A percentile compares a stretch with the other conserved stretches of the same genome.
Conservation (phyloP, 2,888 invertebrate genomes). For the Carterocephalus palaemon region DNA sequence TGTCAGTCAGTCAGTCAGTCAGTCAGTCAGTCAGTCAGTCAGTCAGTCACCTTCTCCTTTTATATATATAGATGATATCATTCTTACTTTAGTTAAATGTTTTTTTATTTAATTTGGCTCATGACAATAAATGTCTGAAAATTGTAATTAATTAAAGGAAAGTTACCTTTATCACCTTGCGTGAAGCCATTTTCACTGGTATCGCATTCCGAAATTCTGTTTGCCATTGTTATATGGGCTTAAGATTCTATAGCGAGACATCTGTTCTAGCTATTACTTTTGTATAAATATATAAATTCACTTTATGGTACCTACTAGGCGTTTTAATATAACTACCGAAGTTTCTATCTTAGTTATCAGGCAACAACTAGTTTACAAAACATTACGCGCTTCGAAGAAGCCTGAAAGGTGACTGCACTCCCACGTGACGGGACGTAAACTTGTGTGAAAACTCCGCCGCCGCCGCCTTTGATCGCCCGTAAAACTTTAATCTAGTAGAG, state of each 20-base stretch:
- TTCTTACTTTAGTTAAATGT: neutral
- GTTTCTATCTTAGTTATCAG: neutral
- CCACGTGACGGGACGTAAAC: conserved; percentile 48
- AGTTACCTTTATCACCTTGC: conserved; percentile 17
- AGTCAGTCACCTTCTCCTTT: too few species aligned
- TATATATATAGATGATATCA: too few species aligned
- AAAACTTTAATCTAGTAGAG: conserved; percentile 47
- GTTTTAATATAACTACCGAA: neutral
- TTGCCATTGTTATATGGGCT: conserved; percentile 1
- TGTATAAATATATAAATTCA: too few species aligned
- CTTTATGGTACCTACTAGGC: neutral
- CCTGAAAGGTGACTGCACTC: conserved; percentile 68
- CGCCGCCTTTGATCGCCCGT: conserved; percentile 44
- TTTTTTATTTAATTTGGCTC: neutral
- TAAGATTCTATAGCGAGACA: too few species aligned
- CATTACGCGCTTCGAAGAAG: conserved; percentile 33
- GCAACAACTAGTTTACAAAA: neutral
- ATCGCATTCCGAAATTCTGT: conserved; percentile 12
- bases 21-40: too few species aligned
- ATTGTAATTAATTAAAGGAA: neutral
- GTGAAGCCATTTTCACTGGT: conserved; percentile 9
- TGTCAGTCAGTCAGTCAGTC: too few species aligned
- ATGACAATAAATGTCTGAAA: neutral
- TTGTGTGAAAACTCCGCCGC: conserved; percentile 52
- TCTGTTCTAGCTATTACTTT: too few species aligned